Evolutionary conservation across 2,888 invertebrate species (phyloP).

Genomic region (Coleophora deauratella): DNA sequence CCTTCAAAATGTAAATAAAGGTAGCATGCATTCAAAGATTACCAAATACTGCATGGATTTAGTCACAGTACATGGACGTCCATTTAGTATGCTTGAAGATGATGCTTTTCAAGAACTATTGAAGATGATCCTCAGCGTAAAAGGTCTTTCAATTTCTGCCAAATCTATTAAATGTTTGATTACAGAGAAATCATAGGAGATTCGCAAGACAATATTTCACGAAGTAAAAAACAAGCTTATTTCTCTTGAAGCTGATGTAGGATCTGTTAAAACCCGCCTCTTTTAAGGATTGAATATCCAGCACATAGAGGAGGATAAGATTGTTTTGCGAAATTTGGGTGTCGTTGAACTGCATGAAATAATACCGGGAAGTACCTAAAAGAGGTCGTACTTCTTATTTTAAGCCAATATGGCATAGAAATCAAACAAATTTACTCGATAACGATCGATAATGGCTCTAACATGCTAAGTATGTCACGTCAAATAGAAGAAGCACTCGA

Average conservation of each 20-base stretch:
- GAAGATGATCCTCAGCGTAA: background rate
- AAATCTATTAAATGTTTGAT: background rate
- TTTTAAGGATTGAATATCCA: background rate
- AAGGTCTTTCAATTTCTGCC: conserved; percentile 1
- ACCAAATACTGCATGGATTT: no score
- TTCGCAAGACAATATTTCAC: no score
- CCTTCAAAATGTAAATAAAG: no score
- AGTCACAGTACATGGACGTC: background rate
- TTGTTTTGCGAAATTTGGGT: background rate
- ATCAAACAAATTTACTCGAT: background rate
- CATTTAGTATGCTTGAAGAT: background rate
- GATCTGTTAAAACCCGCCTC: background rate
- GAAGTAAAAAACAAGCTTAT: background rate
- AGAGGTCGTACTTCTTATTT: background rate
- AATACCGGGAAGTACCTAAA: no score
- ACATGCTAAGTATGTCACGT: background rate
- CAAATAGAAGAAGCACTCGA: background rate
- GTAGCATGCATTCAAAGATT: no score
- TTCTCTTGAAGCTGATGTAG: background rate
- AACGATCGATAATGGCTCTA: background rate
- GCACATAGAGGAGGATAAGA: background rate
- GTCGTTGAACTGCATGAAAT: background rate
- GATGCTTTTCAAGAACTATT: background rate
- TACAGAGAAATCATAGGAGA: background rate
- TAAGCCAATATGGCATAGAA: background rate